phyloP scores from a whole-genome alignment of 2,888 invertebrate species.

The Andrena praecox region DNA sequence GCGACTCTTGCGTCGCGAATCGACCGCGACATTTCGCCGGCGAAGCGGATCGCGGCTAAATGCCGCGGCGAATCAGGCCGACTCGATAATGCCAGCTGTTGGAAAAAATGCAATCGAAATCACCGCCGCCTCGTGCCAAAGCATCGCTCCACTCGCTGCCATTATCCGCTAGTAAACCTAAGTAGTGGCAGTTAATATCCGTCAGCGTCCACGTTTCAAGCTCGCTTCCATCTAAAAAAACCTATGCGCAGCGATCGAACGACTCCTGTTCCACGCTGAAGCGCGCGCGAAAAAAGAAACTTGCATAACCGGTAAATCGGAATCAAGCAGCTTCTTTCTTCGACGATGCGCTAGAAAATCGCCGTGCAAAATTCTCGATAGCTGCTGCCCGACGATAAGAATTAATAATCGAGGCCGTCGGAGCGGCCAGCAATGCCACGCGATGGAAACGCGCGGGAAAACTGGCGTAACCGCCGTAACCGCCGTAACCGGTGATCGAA shows the following conservation, averaged over 20 bases:
- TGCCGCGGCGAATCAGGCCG: slow-evolving; percentile 42
- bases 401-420: neutral
- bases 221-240: neutral
- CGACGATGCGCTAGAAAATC: neutral
- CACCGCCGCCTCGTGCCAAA: neutral
- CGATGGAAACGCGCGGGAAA: slow-evolving; percentile 19
- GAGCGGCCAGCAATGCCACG: neutral
- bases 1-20: slow-evolving; percentile 15
- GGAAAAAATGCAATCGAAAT: neutral
- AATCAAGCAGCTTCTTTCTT: neutral
- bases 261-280: neutral
- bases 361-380: neutral
- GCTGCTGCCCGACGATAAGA: neutral
- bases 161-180: neutral
- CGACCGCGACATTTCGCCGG: slow-evolving; percentile 20
- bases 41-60: slow-evolving; percentile 49
- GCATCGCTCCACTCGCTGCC: neutral
- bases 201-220: neutral
- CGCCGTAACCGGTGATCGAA: slow-evolving; percentile 38
- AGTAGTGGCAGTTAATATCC: neutral
- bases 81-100: neutral
- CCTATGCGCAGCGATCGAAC: neutral
- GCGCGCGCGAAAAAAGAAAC: neutral
- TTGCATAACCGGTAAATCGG: slow-evolving; percentile 1
- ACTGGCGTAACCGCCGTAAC: slow-evolving; percentile 29